Evolutionary conservation across 2,888 invertebrate species (phyloP).

Genomic region (Lasioglossum marginatum): DNA sequence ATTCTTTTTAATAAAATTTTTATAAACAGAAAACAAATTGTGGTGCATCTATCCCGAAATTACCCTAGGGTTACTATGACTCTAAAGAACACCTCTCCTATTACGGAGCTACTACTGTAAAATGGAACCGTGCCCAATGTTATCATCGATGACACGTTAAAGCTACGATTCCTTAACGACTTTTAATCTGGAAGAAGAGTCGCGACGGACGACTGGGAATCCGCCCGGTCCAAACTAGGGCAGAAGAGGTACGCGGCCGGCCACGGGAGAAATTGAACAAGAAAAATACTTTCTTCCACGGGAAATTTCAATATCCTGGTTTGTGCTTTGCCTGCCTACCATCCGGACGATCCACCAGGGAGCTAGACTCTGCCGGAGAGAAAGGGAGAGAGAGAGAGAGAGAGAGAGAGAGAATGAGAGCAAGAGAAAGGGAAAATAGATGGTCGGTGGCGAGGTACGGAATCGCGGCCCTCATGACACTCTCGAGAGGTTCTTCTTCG

Average conservation of each 20-base stretch:
- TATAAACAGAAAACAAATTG: no score
- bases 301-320: constrained; percentile 81
- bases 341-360: constrained; percentile 37
- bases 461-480: constrained; percentile 65
- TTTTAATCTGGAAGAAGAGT: constrained; percentile 35
- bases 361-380: not conserved
- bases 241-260: constrained; percentile 49
- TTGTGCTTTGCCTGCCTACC: constrained; percentile 66
- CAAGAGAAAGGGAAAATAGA: not conserved
- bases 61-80: no score
- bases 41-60: no score
- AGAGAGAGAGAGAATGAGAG: not conserved
- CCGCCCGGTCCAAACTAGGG: constrained; percentile 42
- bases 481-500: constrained; percentile 72
- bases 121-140: constrained; percentile 24
- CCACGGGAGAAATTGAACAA: constrained; percentile 69
- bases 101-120: not conserved
- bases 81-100: no score
- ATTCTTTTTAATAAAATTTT: no score
- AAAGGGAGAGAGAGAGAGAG: not conserved
- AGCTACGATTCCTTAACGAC: constrained; percentile 46
- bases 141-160: constrained; percentile 31
- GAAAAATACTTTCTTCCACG: constrained; percentile 75
- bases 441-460: constrained; percentile 16
- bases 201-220: not conserved